Evolutionary conservation across 2,888 invertebrate genomes (phyloP), one percentile per base, ranked within the genome.

Genomic region (Drosophila rubida): DNA sequence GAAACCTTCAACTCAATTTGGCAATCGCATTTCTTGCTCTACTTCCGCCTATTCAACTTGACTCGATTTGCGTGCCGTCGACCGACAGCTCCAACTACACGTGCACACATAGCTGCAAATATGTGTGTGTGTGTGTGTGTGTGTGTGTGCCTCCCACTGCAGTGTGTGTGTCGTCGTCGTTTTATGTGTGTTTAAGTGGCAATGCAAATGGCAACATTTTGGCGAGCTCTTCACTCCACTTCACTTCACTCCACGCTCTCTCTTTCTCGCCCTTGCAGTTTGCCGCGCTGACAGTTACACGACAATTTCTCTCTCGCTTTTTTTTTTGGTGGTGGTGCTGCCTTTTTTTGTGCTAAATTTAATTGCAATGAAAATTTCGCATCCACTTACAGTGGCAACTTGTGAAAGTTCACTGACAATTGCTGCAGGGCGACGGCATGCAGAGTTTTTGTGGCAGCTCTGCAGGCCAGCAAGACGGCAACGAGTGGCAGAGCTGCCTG

Each of bases 21-120:
- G 84, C 84, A 85, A 85, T 88, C 84, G 89, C 87, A 88, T 85
- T 85, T 85, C 84, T 85, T 85, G 84, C 84, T 88, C 89, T 87
- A 85, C 89, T 85, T 85, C 84, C 84, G 84, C 84, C 82, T 84
- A 88, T 84, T 88, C 89, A 87, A 88, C 86, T 84, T 84, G 88
- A 84, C 84, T 85, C 89, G 89, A 84, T 84, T 84, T 84, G 84
- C 89, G 74, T 81, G 87, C 69, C 81, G 69, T 63, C 88, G 63
- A 67, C 70, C 77, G 63, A 76, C 83, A 71, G 72, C 41, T 32
- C 7, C 41, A 16, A 16, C 30, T 75, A 58, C 69, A 70, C 59
- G 25, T 46, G 11, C 41, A 41, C 54, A 41, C 30, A 9, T 41
- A 16, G 6, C 11, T 6, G 14, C 6, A 6, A 7, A 14, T n/a